A percentile compares a stretch with the other conserved stretches of the same genome.
Evolutionary conservation across 2,113 vertebrate species (phyloP).

Genomic region (Anolis sagrei): DNA sequence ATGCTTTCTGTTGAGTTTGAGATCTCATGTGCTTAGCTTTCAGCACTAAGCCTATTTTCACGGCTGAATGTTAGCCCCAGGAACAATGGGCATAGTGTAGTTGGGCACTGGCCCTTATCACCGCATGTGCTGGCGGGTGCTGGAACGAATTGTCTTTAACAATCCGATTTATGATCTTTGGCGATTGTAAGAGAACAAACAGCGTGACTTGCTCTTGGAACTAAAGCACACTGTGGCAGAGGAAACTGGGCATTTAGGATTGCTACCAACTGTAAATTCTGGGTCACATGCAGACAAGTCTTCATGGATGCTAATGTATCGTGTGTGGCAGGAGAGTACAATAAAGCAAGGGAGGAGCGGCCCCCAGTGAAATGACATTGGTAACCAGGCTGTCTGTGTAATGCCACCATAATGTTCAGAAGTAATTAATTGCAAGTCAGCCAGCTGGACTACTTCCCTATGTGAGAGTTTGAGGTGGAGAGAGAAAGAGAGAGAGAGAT

Average conservation of each 20-base stretch:
- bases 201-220: conserved; percentile 7
- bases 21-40: conserved; percentile 2
- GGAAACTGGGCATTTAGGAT: not conserved
- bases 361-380: not conserved
- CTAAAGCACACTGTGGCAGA: not conserved
- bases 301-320: not conserved
- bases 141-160: conserved; percentile 25
- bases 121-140: conserved; percentile 14
- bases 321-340: not conserved
- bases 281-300: not conserved
- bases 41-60: conserved; percentile 21
- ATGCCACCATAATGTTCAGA: not conserved
- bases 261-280: not conserved
- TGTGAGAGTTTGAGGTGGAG: not conserved
- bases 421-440: not conserved
- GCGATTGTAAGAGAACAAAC: conserved; percentile 3
- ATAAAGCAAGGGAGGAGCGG: not conserved
- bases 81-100: conserved; percentile 9
- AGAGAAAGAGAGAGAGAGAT: not conserved
- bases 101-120: conserved; percentile 5
- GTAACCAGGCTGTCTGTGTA: not conserved
- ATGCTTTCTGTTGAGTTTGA: not conserved
- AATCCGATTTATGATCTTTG: conserved; percentile 22
- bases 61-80: not conserved
- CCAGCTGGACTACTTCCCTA: not conserved